Evolutionary conservation across 2,113 vertebrate species (phyloP).

Genomic region (Siniperca knerii): DNA sequence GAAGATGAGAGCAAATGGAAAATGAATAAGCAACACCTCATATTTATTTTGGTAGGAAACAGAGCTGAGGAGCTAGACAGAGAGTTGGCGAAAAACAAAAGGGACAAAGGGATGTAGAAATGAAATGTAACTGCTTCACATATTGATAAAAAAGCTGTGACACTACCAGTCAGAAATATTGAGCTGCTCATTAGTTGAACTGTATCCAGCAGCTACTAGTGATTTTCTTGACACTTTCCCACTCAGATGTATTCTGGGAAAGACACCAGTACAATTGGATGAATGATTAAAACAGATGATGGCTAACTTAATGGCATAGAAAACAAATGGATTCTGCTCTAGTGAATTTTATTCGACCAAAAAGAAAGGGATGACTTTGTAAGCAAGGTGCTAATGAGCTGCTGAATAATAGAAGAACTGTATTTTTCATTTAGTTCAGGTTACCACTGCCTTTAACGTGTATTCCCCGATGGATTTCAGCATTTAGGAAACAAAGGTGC

Average conservation of each 20-base stretch:
- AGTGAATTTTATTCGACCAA: background rate
- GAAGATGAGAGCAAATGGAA: conserved; percentile 47
- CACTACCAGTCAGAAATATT: conserved; percentile 39
- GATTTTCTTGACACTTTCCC: conserved; percentile 43
- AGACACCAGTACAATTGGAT: background rate
- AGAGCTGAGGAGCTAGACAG: conserved; percentile 16
- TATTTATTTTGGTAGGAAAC: conserved; percentile 50
- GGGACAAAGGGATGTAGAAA: conserved; percentile 35
- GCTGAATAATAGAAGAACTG: conserved; percentile 27
- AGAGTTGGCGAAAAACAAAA: conserved; percentile 28
- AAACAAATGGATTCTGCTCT: conserved; percentile 3
- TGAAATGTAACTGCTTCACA: conserved; percentile 38
- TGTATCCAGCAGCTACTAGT: conserved; percentile 34
- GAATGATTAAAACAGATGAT: conserved; percentile 43
- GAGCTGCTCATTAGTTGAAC: conserved; percentile 52
- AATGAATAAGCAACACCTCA: conserved; percentile 39
- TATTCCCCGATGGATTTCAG: conserved; percentile 10
- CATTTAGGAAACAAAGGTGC: conserved; percentile 53
- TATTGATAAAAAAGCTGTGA: conserved; percentile 13
- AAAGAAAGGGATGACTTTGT: background rate
- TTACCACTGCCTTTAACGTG: conserved; percentile 1
- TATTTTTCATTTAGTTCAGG: conserved; percentile 13
- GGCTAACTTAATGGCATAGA: background rate
- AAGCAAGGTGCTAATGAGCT: conserved; percentile 29
- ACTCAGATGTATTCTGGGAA: conserved; percentile 16